phyloP scores from a whole-genome alignment of 2,797 vertebrate genomes.

The Huso huso region DNA sequence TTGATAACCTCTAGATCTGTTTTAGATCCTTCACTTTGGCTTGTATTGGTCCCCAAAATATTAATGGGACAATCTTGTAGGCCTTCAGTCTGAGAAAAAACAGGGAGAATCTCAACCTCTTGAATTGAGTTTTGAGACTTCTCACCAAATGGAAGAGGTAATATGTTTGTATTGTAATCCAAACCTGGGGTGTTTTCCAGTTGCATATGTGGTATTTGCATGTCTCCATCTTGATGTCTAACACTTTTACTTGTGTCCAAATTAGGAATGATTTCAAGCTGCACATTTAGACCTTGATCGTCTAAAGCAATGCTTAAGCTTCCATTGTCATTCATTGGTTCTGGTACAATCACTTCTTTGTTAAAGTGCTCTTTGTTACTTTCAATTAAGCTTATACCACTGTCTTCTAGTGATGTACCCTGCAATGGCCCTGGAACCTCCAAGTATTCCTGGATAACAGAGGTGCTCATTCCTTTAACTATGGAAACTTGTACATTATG shows the following conservation, averaged over 20 bases:
- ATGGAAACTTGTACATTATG: too few species aligned
- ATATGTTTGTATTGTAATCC: too few species aligned
- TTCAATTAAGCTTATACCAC: neutral
- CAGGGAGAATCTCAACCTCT: too few species aligned
- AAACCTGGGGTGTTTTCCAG: constrained; percentile 14
- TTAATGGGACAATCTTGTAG: too few species aligned
- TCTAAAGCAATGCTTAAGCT: neutral
- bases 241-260: neutral
- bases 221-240: neutral
- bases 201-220: constrained; percentile 42
- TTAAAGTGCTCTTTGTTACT: neutral
- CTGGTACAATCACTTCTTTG: neutral
- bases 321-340: neutral
- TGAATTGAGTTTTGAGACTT: too few species aligned
- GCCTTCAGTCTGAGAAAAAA: too few species aligned
- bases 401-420: neutral
- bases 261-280: neutral
- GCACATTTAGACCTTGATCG: neutral
- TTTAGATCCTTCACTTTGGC: too few species aligned
- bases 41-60: too few species aligned
- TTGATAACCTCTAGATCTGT: too few species aligned
- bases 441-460: neutral
- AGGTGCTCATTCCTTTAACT: neutral
- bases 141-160: too few species aligned
- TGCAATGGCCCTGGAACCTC: neutral